Evolutionary conservation across 2,113 vertebrate species (phyloP).

Genomic region (Carlito syrichta): DNA sequence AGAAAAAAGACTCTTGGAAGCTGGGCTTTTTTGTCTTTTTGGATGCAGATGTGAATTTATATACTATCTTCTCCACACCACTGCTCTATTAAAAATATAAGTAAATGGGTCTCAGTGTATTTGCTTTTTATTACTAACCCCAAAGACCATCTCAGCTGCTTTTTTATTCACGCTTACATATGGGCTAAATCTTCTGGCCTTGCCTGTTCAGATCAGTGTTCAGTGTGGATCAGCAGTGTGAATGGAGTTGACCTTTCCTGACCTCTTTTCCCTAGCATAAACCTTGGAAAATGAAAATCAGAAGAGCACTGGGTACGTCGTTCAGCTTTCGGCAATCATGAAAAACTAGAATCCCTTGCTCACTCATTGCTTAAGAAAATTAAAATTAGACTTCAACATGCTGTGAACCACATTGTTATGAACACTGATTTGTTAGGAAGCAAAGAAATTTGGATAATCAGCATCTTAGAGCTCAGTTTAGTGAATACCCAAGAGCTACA

Average conservation of each 20-base stretch:
- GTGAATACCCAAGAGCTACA: not conserved
- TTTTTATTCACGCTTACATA: not conserved
- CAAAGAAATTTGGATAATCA: not conserved
- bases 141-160: not conserved
- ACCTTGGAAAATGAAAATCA: conserved; percentile 17
- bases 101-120: not conserved
- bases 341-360: not conserved
- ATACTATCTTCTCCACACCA: not conserved
- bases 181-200: not conserved
- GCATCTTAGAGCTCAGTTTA: not conserved
- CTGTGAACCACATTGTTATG: not conserved
- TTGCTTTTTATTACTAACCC: not conserved
- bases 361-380: not conserved
- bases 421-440: not conserved
- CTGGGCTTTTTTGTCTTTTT: not conserved
- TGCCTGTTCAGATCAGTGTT: not conserved
- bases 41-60: not conserved
- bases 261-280: not conserved
- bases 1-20: not conserved
- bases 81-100: not conserved
- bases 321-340: not conserved
- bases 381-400: not conserved
- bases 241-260: not conserved
- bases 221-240: not conserved
- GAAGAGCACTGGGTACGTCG: not conserved